Conservation (phyloP, 1,140 invertebrate species). For the Mycetomoellerius zeteki region DNA sequence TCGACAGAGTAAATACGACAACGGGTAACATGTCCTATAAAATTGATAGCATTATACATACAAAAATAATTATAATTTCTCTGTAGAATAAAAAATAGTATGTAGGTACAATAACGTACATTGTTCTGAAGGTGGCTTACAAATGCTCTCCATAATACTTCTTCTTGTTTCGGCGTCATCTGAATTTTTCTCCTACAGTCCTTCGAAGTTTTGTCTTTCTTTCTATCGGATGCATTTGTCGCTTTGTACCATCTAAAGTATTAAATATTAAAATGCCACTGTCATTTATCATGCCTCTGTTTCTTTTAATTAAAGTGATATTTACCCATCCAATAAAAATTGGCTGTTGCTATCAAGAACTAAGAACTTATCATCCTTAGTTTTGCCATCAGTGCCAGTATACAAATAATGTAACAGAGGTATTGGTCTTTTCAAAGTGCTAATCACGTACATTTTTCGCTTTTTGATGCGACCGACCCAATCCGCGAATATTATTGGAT, state of each 20-base stretch:
- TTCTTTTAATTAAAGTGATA: background rate
- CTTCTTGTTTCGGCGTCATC: slow-evolving; percentile 89
- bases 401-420: slow-evolving; percentile 98
- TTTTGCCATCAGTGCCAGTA: slow-evolving; percentile 94
- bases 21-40: slow-evolving; percentile 94
- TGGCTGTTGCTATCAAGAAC: slow-evolving; percentile 93
- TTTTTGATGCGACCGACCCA: slow-evolving; percentile 98
- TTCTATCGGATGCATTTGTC: slow-evolving; percentile 61
- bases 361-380: slow-evolving; percentile 93
- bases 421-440: slow-evolving; percentile 97
- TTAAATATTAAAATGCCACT: slow-evolving; percentile 33
- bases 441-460: slow-evolving; percentile 98
- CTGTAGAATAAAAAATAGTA: background rate
- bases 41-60: background rate
- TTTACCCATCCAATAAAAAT: slow-evolving; percentile 91
- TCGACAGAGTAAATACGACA: slow-evolving; percentile 97
- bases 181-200: slow-evolving; percentile 60
- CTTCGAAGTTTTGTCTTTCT: slow-evolving; percentile 56
- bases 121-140: slow-evolving; percentile 92
- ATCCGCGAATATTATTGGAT: slow-evolving; percentile 98
- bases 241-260: slow-evolving; percentile 74
- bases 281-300: background rate
- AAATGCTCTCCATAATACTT: slow-evolving; percentile 95
- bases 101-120: slow-evolving; percentile 74
- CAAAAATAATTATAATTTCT: slow-evolving; percentile 25